A percentile compares a stretch with the other conserved stretches of the same genome.
Conservation (phyloP, 2,797 vertebrate genomes). For the Aplochiton taeniatus region DNA sequence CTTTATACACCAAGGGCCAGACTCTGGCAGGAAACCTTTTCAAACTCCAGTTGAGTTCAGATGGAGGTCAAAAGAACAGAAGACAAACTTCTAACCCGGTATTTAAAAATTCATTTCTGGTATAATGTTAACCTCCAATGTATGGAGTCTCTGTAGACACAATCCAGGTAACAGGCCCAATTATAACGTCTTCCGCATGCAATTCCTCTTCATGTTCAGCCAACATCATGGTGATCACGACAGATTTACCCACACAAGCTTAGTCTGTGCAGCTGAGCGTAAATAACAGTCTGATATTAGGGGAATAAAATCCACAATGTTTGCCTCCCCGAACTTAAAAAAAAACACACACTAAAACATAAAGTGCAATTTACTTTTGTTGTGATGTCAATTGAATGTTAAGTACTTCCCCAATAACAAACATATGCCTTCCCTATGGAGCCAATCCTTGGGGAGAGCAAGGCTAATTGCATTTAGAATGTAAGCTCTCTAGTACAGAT, state of each 20-base stretch:
- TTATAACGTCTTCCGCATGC: conserved; percentile 50
- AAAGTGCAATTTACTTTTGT: conserved; percentile 38
- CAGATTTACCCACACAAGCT: not conserved
- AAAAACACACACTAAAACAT: conserved; percentile 13
- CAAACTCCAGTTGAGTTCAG: too few relatives aligned
- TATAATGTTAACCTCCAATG: not conserved
- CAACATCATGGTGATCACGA: not conserved
- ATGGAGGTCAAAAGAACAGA: too few relatives aligned
- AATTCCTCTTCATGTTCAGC: conserved; percentile 24
- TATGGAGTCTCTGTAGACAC: conserved; percentile 5
- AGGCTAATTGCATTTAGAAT: conserved; percentile 65
- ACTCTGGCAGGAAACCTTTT: too few relatives aligned
- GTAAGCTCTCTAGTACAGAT: conserved; percentile 58
- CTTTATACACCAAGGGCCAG: too few relatives aligned
- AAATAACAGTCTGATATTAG: conserved; percentile 23
- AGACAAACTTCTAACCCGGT: too few relatives aligned
- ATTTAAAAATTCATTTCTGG: not conserved
- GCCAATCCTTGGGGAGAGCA: conserved; percentile 57
- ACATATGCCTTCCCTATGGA: conserved; percentile 72
- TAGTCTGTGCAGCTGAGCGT: conserved; percentile 17
- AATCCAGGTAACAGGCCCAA: conserved; percentile 46
- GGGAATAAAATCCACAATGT: conserved; percentile 41
- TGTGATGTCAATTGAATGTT: conserved; percentile 40
- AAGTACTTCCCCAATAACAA: conserved; percentile 58
- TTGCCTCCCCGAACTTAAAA: conserved; percentile 19